These are phyloP conservation scores for Pseudorasbora parva DNA, from an alignment of 2,113 vertebrate species.

Conservation along the genomic window DNA sequence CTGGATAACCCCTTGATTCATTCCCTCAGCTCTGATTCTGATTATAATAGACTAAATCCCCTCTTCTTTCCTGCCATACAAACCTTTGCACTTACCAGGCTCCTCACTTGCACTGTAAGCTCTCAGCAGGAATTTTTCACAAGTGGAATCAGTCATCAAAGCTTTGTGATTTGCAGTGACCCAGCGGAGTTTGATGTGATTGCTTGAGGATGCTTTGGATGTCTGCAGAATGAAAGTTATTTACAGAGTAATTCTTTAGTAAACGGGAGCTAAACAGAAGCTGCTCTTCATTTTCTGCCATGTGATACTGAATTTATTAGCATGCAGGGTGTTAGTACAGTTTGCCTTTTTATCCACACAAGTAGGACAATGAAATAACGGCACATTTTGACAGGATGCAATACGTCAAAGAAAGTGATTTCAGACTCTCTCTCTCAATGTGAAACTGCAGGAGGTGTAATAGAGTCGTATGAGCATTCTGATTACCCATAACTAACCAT, in stretches of 20 bases:
- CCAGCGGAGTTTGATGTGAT: constrained; percentile 16
- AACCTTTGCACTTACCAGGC: background rate
- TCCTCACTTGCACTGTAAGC: background rate
- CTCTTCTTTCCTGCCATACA: constrained; percentile 21
- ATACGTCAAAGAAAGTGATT: constrained; percentile 1
- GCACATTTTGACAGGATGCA: background rate
- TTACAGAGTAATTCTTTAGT: constrained; percentile 1
- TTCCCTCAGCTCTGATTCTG: constrained; percentile 45
- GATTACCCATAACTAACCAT: background rate
- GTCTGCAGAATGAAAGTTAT: background rate
- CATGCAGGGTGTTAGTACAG: constrained; percentile 27
- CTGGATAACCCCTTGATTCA: constrained; percentile 39
- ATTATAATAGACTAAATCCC: constrained; percentile 37
- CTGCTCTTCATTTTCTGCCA: constrained; percentile 11
- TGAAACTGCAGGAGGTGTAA: constrained; percentile 10
- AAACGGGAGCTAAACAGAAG: background rate
- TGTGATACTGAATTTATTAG: constrained; percentile 28
- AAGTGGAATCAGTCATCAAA: constrained; percentile 2
- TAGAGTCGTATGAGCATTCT: background rate
- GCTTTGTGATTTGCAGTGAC: constrained; percentile 36
- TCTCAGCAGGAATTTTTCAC: constrained; percentile 21
- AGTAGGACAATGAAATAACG: constrained; percentile 1
- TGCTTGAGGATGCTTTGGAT: background rate
- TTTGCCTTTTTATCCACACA: background rate
- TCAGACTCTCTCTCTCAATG: background rate